Evolutionary conservation across 2,888 invertebrate genomes (phyloP), one percentile per base, ranked within the genome.

Genomic region (Auanema freiburgensis): DNA sequence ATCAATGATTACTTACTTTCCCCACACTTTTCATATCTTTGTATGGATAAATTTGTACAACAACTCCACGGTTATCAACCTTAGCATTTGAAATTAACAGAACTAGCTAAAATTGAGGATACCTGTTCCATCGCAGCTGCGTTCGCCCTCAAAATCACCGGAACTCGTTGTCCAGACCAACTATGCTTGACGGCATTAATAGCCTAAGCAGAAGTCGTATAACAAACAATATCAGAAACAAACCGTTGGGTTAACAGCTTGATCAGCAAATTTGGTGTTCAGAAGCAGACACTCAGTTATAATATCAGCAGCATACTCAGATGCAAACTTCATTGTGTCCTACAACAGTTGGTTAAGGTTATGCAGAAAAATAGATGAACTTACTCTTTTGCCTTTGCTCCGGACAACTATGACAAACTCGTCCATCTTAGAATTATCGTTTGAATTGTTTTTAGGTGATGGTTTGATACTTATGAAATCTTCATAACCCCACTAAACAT

Each of bases 321-420:
- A 93, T 12, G 96, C 94, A 85, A 99, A 94, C 83, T 90, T 91
- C 91, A 98, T 96, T 12, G 90, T 90, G 84, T 96, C 97, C 53
- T 89, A 87, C 6, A 52, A 24, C 21, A 16, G 16, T 33, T 24
- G 12, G 16, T 21, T 8, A 33, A 53, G 10, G 11, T n/a, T n/a
- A 21, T 25, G 46, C 10, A 6, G 24, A n/a, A 42, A 51, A 24
- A 54, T 50, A 41, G 50, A n/a, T 21, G 2, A 40, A 14, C 53
- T 8, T 2, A 61, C 61, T 49, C 61, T 62, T 42, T 68, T 69
- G 11, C 69, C 72, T n/a, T 66, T 63, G 41, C 57, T 56, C 53
- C 66, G 56, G 11, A 68, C 63, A 54, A 56, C 56, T 51, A 72
- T 71, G 42, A 57, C 64, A 44, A 67, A 72, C 56, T 71, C 71